Conservation (phyloP, 2,888 invertebrate species). For the Gymnoscelis rufifasciata region DNA sequence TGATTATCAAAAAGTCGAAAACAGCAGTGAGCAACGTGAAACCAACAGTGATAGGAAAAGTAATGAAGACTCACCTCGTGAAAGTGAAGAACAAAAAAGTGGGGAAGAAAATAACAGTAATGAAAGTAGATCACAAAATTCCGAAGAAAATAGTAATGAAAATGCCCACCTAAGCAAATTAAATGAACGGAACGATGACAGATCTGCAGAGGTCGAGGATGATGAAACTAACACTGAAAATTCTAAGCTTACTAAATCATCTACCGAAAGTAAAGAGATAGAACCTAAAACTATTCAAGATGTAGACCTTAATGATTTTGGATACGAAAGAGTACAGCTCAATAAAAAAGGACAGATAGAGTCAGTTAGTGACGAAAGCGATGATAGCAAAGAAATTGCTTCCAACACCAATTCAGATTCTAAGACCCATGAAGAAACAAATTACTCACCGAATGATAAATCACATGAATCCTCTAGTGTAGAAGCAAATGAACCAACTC, state of each 20-base stretch:
- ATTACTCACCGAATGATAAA: slow-evolving; percentile 27
- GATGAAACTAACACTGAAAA: slow-evolving; percentile 11
- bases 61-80: slow-evolving; percentile 6
- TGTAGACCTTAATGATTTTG: slow-evolving; percentile 50
- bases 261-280: slow-evolving; percentile 20
- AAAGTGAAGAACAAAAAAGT: slow-evolving; percentile 7
- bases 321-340: slow-evolving; percentile 48
- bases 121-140: slow-evolving; percentile 11
- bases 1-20: neutral
- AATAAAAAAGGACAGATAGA: slow-evolving; percentile 46
- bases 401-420: slow-evolving; percentile 25
- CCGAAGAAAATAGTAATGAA: slow-evolving; percentile 18
- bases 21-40: neutral
- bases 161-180: slow-evolving; percentile 1
- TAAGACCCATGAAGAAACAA: slow-evolving; percentile 25
- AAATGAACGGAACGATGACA: slow-evolving; percentile 10
- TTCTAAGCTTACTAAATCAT: slow-evolving; percentile 14
- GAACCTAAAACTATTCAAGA: slow-evolving; percentile 36
- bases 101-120: slow-evolving; percentile 4
- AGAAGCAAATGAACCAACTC: slow-evolving; percentile 36
- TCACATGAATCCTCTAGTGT: slow-evolving; percentile 23
- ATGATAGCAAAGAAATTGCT: slow-evolving; percentile 18
- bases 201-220: neutral
- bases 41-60: slow-evolving; percentile 1
- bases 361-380: slow-evolving; percentile 29